Percentiles rank a stretch among this genome's conserved stretches.
Evolutionary conservation across 2,113 vertebrate genomes (phyloP).

Genomic region (Peromyscus polionotus): DNA sequence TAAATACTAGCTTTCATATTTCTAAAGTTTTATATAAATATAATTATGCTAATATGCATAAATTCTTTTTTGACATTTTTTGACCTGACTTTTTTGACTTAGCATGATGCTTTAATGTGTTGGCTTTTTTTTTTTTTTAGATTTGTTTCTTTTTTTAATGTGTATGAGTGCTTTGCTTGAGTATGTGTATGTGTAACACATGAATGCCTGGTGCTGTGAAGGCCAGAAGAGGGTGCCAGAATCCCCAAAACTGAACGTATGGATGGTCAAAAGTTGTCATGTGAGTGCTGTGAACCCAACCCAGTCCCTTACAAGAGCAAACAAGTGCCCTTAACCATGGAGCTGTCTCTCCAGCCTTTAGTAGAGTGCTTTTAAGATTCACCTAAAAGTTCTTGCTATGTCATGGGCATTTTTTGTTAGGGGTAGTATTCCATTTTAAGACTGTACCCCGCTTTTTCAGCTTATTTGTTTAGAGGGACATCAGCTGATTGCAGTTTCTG

Average conservation of each 20-base stretch:
- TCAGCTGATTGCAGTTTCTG: constrained; percentile 35
- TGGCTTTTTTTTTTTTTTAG: not conserved
- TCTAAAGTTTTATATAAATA: constrained; percentile 31
- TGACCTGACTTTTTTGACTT: not conserved
- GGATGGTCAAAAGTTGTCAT: not conserved
- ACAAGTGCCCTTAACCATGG: not conserved
- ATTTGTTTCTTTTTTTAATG: not conserved
- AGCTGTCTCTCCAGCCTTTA: not conserved
- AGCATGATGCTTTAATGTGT: not conserved
- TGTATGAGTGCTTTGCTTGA: not conserved
- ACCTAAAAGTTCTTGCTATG: constrained; percentile 10
- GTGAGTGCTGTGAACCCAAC: not conserved
- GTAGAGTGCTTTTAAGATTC: constrained; percentile 31
- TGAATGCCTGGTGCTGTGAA: not conserved
- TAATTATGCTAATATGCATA: not conserved
- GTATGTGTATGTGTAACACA: not conserved
- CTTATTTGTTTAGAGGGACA: constrained; percentile 20
- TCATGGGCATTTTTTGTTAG: not conserved
- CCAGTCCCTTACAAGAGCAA: not conserved
- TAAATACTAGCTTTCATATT: constrained; percentile 13
- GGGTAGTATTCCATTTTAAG: constrained; percentile 24
- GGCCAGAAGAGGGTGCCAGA: not conserved
- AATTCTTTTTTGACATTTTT: not conserved
- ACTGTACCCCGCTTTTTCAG: not conserved
- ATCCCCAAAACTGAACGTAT: not conserved